Evolutionary conservation across 2,797 vertebrate species (phyloP), one percentile per base, ranked within the genome.

Genomic region (Champsocephalus gunnari): DNA sequence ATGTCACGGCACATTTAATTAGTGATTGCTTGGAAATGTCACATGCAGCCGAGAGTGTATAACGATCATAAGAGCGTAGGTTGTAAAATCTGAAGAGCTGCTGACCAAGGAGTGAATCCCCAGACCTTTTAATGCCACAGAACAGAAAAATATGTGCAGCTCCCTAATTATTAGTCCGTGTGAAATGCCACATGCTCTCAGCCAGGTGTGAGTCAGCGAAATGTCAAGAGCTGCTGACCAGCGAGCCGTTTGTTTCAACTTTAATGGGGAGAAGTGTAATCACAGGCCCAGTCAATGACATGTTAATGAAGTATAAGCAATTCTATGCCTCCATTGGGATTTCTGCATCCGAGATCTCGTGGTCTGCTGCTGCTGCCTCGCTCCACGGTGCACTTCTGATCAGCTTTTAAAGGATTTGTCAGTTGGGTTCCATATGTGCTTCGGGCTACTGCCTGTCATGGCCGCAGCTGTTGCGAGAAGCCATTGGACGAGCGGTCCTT

Each of bases 221-320:
- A 92, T 87, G 89, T 91, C 89, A 92, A 81, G 88, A 83, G 83
- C 73, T 58, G 45, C 73, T n/a, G 81, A 62, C 82, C 79, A 64
- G 45, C 17, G 21, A 82, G 73, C 49, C 75, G 6, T 68, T 66
- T 56, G 66, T 56, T 64, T 77, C 57, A 71, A 0, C 79, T 67
- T 71, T 69, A 58, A 75, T 74, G 48, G 34, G 56, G 59, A 64
- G 54, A 51, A 9, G 50, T 69, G 61, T 53, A 51, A 62, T 83
- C 49, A 14, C 64, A 16, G 47, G 51, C 69, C 43, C 34, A 44
- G 56, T 70, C 63, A 45, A 62, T 86, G 73, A 66, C 43, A 53
- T 83, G 82, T 83, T 80, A 82, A 84, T 74, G 63, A 87, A 75
- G 59, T 72, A 28, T 60, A 73, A 43, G 60, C 48, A 2, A 49